Percentiles rank a stretch among this genome's conserved stretches.
phyloP scores from a whole-genome alignment of 2,888 invertebrate species.

The Minunthozetes semirufus region DNA sequence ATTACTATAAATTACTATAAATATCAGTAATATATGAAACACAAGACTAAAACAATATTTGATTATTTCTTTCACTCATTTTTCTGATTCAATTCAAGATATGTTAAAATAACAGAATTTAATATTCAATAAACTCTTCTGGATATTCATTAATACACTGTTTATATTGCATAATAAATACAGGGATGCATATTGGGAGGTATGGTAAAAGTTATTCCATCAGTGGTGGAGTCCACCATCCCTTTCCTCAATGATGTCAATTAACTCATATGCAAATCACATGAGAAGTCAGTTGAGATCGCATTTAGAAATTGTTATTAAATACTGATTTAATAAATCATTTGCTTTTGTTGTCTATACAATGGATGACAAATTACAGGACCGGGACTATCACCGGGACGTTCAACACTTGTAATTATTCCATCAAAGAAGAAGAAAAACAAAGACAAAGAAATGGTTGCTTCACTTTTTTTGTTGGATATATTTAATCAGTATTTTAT shows the following conservation, averaged over 20 bases:
- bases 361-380: conserved; percentile 20
- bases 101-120: neutral
- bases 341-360: neutral
- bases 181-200: no score
- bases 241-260: neutral
- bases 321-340: neutral
- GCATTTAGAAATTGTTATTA: conserved; percentile 5
- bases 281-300: neutral
- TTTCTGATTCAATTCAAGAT: neutral
- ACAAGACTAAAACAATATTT: no score
- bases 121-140: neutral
- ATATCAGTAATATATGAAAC: neutral
- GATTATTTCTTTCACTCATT: neutral
- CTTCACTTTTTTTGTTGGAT: neutral
- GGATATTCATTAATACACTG: no score
- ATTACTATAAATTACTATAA: neutral
- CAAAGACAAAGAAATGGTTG: no score
- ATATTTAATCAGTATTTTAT: neutral
- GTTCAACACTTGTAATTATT: conserved; percentile 5
- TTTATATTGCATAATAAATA: no score
- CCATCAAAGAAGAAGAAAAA: neutral
- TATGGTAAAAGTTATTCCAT: no score
- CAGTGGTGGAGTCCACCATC: no score
- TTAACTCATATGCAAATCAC: conserved; percentile 16
- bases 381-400: neutral